Percentiles rank a stretch among this genome's conserved stretches.
Evolutionary conservation across 2,113 vertebrate genomes (phyloP).

Genomic region (Aramus guarauna): DNA sequence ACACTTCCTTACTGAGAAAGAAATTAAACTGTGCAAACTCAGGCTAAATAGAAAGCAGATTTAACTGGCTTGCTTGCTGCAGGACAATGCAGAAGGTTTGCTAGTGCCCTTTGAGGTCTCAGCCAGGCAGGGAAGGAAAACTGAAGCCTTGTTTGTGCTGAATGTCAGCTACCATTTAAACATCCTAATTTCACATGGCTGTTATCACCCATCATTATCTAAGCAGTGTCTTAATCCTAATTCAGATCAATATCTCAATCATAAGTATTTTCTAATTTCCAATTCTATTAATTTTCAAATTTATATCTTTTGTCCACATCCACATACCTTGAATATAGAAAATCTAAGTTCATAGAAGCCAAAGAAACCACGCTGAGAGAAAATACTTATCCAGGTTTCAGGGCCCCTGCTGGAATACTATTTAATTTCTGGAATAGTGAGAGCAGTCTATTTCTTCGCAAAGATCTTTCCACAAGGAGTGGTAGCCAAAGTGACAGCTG

Average conservation of each 20-base stretch:
- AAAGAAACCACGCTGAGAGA: background rate
- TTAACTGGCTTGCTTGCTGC: background rate
- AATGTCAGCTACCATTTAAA: background rate
- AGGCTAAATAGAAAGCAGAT: background rate
- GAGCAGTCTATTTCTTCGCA: background rate
- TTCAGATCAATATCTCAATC: background rate
- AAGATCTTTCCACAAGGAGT: background rate
- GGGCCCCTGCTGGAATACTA: background rate
- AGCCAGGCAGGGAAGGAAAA: background rate
- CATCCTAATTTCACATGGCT: background rate
- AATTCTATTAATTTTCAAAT: background rate
- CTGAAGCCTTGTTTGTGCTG: background rate
- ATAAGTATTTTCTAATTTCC: background rate
- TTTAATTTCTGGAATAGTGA: background rate
- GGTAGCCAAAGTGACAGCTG: background rate
- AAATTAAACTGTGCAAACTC: background rate
- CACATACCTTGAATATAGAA: background rate
- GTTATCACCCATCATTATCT: background rate
- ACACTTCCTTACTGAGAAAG: background rate
- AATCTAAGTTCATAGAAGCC: background rate
- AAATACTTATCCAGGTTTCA: background rate
- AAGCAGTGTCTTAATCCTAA: background rate
- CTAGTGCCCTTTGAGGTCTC: background rate
- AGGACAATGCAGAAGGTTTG: background rate
- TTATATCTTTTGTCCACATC: background rate